Base-by-base conservation (phyloP, 2,888 invertebrate genomes). In the Pammene fasciana region DNA sequence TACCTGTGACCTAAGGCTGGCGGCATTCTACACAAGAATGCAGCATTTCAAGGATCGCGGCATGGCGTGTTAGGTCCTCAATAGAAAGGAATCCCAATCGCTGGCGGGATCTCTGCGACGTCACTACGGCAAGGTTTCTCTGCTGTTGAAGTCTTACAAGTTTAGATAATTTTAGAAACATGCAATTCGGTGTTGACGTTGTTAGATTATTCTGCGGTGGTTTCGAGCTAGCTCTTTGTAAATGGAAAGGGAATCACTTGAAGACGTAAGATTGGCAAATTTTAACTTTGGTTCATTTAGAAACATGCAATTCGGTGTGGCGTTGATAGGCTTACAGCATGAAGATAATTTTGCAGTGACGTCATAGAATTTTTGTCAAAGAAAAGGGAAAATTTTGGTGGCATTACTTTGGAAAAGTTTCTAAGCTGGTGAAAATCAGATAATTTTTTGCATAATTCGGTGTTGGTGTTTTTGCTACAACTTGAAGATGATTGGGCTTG, bases 1-100 rank as follows among this genome's bases (percentile, higher is more conserved):
- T 36, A 67, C 43, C 10, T 59, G 45, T 36, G 38, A 45, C 52
- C 60, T 14, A 16, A 18, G 55, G 26, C 26, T 55, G 54, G 54
- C 55, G 41, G 45, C 65, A 65, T 59, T 46, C 46, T 64, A 16
- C 18, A 52, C 65, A 60, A 70, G 70, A 70, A 70, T 70, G 70
- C 65, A 59, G 59, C 45, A 36, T 64, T 65, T 48, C 70, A 70
- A 70, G 70, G 65, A 52, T 48, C 26, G 46, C 50, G 43, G 67
- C 60, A 56, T 34, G 55, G 57, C 56, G 57, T 16, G 56, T 34
- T 38, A 38, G 65, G 59, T 65, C 70, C 60, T 70, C 68, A 65
- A 65, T 70, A 70, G 70, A 70, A 68, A 26, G 55, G 68, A 68
- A 67, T 45, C 61, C 67, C 67, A 61, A 68, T 68, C 68, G 56